Conservation (phyloP, 2,797 vertebrate genomes). For the Neoniphon sammara region DNA sequence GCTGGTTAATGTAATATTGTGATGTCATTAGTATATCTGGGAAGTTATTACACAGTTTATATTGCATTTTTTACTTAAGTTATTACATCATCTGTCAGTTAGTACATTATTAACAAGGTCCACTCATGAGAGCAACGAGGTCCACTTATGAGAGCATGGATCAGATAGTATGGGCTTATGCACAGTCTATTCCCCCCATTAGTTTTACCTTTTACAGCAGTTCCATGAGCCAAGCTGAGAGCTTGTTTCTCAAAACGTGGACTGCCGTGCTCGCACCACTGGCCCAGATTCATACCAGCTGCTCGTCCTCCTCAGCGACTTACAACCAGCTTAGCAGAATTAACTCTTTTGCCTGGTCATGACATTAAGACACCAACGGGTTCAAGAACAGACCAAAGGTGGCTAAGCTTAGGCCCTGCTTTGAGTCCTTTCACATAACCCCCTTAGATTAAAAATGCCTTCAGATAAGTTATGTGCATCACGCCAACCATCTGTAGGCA, state of each 20-base stretch:
- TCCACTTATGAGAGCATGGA: background rate
- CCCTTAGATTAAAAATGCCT: constrained; percentile 25
- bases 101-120: background rate
- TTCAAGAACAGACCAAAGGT: constrained; percentile 50
- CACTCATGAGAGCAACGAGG: background rate
- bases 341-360: constrained; percentile 51
- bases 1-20: too few relatives aligned
- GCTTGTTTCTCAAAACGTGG: constrained; percentile 33
- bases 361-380: constrained; percentile 48
- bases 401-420: constrained; percentile 18
- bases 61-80: background rate
- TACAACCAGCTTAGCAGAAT: constrained; percentile 69
- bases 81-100: too few relatives aligned
- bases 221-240: background rate
- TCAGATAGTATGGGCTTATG: background rate
- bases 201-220: background rate
- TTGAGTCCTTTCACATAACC: background rate
- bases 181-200: background rate
- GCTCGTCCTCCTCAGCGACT: constrained; percentile 48
- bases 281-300: constrained; percentile 71
- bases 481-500: constrained; percentile 9
- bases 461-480: background rate
- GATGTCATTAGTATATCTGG: too few relatives aligned
- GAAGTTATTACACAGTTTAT: background rate
- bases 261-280: constrained; percentile 36